Conservation (phyloP, 2,113 vertebrate genomes). For the Hipposideros armiger region DNA sequence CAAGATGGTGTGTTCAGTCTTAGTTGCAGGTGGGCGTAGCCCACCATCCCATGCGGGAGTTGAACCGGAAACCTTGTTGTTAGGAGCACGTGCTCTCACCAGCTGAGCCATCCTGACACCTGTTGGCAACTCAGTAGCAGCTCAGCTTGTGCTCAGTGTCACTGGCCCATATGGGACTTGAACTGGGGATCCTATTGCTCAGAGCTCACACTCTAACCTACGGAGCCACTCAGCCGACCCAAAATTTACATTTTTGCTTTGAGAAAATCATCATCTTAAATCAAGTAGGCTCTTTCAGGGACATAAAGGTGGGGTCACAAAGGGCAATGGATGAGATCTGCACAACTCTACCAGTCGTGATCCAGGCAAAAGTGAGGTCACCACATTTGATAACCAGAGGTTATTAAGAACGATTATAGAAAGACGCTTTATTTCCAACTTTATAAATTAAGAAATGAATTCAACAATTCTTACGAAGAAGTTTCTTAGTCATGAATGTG, state of each 20-base stretch:
- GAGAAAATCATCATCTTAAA: neutral
- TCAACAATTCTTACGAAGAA: neutral
- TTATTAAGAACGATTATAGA: neutral
- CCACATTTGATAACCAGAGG: neutral
- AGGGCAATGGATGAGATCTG: neutral
- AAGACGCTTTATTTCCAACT: neutral
- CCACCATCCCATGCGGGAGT: too few relatives aligned
- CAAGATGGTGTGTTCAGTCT: too few relatives aligned
- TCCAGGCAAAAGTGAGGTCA: neutral
- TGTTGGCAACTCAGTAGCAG: too few relatives aligned
- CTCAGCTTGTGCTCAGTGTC: too few relatives aligned
- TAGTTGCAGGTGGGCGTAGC: too few relatives aligned
- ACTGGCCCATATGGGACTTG: too few relatives aligned
- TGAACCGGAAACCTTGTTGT: too few relatives aligned
- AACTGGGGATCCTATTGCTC: too few relatives aligned
- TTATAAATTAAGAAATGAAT: neutral
- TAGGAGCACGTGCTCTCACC: too few relatives aligned
- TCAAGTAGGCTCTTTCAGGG: neutral
- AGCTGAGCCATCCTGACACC: too few relatives aligned
- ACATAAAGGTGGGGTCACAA: neutral
- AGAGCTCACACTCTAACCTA: too few relatives aligned
- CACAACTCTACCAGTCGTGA: accelerated
- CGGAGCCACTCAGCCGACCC: too few relatives aligned
- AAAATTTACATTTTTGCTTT: neutral
- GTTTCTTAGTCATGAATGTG: neutral